phyloP scores from a whole-genome alignment of 2,113 vertebrate species.

The Psittacus erithacus region DNA sequence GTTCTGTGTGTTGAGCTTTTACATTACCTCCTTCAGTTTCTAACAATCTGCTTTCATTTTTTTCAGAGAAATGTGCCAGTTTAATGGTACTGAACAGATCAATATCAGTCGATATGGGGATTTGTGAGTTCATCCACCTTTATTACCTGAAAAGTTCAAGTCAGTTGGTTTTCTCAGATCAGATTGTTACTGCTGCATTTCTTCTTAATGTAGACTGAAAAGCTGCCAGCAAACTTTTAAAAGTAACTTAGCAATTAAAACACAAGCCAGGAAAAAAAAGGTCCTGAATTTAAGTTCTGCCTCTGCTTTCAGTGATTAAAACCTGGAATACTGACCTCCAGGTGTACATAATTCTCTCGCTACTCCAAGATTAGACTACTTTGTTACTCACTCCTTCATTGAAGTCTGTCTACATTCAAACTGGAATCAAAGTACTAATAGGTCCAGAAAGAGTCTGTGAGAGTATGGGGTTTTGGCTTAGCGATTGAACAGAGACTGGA shows the following conservation, averaged over 20 bases:
- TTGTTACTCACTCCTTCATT: not conserved
- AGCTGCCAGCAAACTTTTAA: not conserved
- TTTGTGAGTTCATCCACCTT: not conserved
- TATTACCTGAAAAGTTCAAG: not conserved
- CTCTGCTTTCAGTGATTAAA: not conserved
- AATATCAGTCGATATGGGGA: not conserved
- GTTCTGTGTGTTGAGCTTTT: not conserved
- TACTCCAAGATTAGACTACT: not conserved
- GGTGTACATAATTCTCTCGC: not conserved
- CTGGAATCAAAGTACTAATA: not conserved
- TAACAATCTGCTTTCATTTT: not conserved
- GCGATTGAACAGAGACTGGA: not conserved
- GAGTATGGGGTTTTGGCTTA: not conserved
- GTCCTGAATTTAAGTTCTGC: not conserved
- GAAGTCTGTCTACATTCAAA: not conserved
- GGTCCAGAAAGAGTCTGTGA: not conserved
- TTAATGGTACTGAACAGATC: not conserved
- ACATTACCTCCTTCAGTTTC: not conserved
- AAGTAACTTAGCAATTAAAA: not conserved
- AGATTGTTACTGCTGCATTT: not conserved
- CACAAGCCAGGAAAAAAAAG: not conserved
- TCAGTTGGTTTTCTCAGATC: not conserved
- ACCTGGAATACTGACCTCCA: not conserved
- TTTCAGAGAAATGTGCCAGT: not conserved
- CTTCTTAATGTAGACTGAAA: rapidly evolving